phyloP scores from a whole-genome alignment of 2,888 invertebrate genomes.

The Bombylius major region DNA sequence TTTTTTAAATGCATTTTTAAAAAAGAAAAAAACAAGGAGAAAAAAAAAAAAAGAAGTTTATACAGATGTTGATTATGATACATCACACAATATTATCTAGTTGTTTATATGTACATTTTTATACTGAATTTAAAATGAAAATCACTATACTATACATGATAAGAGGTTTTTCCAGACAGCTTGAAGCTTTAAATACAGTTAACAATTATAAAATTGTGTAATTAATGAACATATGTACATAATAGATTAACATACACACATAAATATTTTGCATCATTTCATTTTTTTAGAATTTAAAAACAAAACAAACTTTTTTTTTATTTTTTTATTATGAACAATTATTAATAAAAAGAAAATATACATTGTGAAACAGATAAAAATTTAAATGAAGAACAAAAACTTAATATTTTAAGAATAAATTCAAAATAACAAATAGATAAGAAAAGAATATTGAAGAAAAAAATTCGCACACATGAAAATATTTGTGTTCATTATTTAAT shows the following conservation, averaged over 20 bases:
- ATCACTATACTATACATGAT: not conserved
- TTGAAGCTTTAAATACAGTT: not conserved
- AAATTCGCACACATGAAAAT: too few species aligned
- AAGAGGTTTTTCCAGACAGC: not conserved
- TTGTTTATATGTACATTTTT: not conserved
- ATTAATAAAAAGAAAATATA: not conserved
- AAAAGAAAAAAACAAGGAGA: too few species aligned
- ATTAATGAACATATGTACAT: not conserved
- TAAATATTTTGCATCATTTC: too few species aligned
- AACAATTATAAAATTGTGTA: not conserved
- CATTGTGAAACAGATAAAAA: not conserved
- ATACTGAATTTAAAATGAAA: not conserved
- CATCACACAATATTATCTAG: not conserved
- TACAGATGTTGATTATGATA: too few species aligned
- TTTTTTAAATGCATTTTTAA: too few species aligned
- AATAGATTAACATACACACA: too few species aligned
- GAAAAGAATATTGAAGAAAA: too few species aligned
- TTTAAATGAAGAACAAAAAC: not conserved
- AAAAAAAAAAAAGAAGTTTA: too few species aligned
- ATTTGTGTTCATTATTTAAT: too few species aligned
- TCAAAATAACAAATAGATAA: too few species aligned
- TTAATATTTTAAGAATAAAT: not conserved
- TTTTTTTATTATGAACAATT: not conserved
- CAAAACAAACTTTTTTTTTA: not conserved
- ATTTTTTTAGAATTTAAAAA: too few species aligned